phyloP scores from a whole-genome alignment of 2,888 invertebrate genomes.

The Cremastinae sp. region DNA sequence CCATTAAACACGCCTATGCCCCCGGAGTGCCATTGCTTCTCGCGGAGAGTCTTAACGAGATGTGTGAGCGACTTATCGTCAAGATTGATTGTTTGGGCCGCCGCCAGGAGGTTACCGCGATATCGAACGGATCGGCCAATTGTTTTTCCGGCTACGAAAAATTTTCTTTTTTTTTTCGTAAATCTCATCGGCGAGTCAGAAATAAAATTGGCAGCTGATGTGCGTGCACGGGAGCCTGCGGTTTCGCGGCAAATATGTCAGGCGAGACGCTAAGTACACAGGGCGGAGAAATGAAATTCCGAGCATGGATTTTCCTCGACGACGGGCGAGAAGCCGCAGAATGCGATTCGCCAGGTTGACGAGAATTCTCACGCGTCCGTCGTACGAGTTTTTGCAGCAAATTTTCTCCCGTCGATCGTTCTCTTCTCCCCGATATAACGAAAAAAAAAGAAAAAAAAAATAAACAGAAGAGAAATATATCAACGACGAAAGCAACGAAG shows the following conservation, averaged over 20 bases:
- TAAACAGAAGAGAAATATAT: not conserved
- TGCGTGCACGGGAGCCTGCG: not conserved
- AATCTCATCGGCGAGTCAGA: too few relatives aligned
- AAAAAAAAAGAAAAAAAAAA: slow-evolving; percentile 6
- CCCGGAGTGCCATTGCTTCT: not conserved
- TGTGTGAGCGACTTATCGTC: slow-evolving; percentile 28
- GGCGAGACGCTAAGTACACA: not conserved
- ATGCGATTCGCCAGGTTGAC: not conserved
- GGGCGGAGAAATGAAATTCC: slow-evolving; percentile 18
- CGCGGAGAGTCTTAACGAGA: slow-evolving; percentile 4
- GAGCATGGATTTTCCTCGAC: slow-evolving; percentile 7
- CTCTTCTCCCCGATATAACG: slow-evolving; percentile 4
- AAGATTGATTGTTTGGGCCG: not conserved
- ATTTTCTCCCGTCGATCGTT: not conserved
- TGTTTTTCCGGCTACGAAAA: too few relatives aligned
- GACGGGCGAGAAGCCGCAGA: not conserved
- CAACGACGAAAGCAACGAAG: not conserved
- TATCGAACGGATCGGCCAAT: too few relatives aligned
- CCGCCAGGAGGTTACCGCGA: too few relatives aligned
- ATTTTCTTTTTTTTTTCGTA: too few relatives aligned
- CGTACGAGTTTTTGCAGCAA: slow-evolving; percentile 16
- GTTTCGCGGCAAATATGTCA: not conserved
- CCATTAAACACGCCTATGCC: slow-evolving; percentile 49
- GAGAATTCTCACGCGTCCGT: slow-evolving; percentile 37
- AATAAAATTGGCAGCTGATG: too few relatives aligned